Percentiles rank a stretch among this genome's conserved stretches.
Evolutionary conservation across 64 coral and sea anemone species (phyloP).

Genomic region (Trachythela sp.): DNA sequence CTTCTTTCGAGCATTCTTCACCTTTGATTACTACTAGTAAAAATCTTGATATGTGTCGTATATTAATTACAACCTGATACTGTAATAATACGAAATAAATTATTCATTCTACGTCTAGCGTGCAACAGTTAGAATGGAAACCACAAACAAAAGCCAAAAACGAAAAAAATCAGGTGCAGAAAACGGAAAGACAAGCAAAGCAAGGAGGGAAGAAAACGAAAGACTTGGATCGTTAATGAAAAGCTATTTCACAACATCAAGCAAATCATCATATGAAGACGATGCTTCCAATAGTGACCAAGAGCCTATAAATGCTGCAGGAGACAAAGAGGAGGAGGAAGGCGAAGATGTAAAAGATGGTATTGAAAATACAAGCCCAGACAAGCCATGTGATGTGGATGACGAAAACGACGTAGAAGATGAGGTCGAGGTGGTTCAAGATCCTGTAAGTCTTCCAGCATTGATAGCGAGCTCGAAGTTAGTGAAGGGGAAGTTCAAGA

Average conservation of each 20-base stretch:
- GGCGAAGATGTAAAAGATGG: background rate
- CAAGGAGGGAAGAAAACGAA: conserved; percentile 11
- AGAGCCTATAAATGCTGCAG: background rate
- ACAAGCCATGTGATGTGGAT: background rate
- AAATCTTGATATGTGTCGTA: background rate
- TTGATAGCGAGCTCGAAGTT: background rate
- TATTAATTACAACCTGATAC: background rate
- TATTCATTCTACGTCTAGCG: background rate
- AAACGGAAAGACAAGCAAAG: background rate
- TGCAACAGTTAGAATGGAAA: background rate
- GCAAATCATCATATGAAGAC: conserved; percentile 18
- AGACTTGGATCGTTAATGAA: conserved; percentile 17
- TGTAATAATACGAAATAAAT: background rate
- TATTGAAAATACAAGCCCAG: background rate
- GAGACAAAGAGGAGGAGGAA: background rate
- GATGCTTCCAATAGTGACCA: background rate
- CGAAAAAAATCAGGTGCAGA: background rate
- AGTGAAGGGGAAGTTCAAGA: background rate
- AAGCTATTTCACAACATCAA: background rate
- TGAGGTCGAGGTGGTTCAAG: background rate
- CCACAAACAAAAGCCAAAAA: background rate
- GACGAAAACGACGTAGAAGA: background rate
- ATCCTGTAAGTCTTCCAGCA: background rate
- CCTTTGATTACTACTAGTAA: background rate
- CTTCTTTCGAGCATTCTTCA: background rate